phyloP scores from a whole-genome alignment of 2,113 vertebrate genomes.

The Stictonetta naevosa region DNA sequence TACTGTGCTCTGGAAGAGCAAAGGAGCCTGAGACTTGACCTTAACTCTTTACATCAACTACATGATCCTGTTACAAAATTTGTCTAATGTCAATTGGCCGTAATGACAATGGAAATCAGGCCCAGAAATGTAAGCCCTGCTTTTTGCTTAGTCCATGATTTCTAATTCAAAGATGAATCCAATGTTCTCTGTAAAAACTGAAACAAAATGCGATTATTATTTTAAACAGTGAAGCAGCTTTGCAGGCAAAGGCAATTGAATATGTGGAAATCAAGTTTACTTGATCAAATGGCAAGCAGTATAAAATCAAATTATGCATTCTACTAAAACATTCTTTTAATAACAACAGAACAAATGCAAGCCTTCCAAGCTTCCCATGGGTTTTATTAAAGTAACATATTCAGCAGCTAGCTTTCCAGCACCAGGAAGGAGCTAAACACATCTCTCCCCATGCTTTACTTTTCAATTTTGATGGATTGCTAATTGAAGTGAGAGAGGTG shows the following conservation, averaged over 20 bases:
- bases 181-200: conserved; percentile 4
- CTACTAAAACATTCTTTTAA: conserved; percentile 55
- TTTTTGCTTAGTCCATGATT: neutral
- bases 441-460: conserved; percentile 14
- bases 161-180: neutral
- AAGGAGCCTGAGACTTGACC: neutral
- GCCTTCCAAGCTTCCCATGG: neutral
- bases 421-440: conserved; percentile 3
- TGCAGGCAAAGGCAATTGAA: conserved; percentile 2
- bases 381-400: conserved; percentile 50
- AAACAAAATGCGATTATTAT: conserved; percentile 35
- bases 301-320: conserved; percentile 48
- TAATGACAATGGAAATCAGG: neutral
- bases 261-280: conserved; percentile 40
- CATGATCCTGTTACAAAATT: neutral
- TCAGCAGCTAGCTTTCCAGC: conserved; percentile 16
- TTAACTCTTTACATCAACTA: neutral
- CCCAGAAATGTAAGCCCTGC: neutral
- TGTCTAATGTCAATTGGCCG: neutral
- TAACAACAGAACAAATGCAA: conserved; percentile 39
- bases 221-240: conserved; percentile 43
- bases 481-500: conserved; percentile 63
- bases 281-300: conserved; percentile 51
- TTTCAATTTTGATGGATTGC: conserved; percentile 51
- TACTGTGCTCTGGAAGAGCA: neutral